A percentile compares a stretch with the other conserved stretches of the same genome.
phyloP scores from a whole-genome alignment of 30 jellyfish, hydroid and myxozoan species.

The Pelagia noctiluca region DNA sequence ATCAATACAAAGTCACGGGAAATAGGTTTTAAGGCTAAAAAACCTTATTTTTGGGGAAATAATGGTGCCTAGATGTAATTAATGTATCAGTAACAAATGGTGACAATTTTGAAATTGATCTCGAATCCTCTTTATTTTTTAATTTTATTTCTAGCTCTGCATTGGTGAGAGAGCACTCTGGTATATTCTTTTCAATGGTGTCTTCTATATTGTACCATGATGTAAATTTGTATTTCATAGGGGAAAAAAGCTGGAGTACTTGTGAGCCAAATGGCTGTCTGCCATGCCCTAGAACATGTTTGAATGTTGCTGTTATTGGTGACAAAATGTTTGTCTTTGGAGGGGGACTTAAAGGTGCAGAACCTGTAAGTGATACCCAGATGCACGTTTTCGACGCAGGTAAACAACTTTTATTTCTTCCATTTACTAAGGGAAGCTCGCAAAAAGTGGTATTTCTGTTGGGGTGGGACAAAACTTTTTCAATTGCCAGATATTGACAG shows the following conservation, averaged over 20 bases:
- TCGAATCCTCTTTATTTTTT: no score
- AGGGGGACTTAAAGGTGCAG: conserved; percentile 83
- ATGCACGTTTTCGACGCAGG: conserved; percentile 72
- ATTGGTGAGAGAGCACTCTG: no score
- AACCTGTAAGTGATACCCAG: conserved; percentile 65
- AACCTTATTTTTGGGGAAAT: no score
- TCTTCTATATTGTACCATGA: not conserved
- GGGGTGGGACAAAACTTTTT: no score
- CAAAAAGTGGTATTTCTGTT: not conserved
- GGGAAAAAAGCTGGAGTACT: not conserved
- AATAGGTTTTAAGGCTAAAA: no score
- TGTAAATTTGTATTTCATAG: not conserved
- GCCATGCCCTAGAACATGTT: conserved; percentile 58
- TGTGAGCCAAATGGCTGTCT: not conserved
- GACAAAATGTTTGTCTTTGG: conserved; percentile 66
- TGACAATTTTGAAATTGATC: no score
- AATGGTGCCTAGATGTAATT: no score
- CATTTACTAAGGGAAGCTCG: not conserved
- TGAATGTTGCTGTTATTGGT: conserved; percentile 52
- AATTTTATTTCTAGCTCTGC: no score
- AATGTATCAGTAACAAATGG: not conserved
- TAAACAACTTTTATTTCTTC: not conserved
- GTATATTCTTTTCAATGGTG: no score
- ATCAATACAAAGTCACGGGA: no score
- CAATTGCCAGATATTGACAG: not conserved